Evolutionary conservation across 2,797 vertebrate genomes (phyloP).

Genomic region (Phataginus tetradactyla): DNA sequence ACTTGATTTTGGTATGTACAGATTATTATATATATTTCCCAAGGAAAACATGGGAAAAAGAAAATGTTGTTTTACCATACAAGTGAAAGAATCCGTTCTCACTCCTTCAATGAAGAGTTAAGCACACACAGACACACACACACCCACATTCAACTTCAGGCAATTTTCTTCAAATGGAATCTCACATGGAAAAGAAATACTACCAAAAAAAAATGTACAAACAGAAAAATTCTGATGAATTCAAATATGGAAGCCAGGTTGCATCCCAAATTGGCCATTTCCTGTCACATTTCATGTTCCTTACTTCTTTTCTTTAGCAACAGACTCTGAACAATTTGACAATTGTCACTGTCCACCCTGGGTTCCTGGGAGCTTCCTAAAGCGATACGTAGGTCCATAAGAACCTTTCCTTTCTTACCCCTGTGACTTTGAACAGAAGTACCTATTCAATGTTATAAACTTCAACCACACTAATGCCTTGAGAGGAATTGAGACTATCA

Average conservation of each 20-base stretch:
- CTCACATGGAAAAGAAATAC: neutral
- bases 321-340: neutral
- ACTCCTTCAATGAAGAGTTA: neutral
- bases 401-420: neutral
- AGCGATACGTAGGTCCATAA: neutral
- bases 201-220: neutral
- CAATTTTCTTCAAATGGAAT: neutral
- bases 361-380: neutral
- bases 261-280: neutral
- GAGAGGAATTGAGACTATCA: neutral
- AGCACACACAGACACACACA: neutral
- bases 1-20: neutral
- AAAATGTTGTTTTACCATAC: neutral
- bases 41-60: neutral
- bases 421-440: neutral
- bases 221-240: neutral
- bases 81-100: neutral
- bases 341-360: neutral
- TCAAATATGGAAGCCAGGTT: neutral
- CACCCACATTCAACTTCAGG: neutral
- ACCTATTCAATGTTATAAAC: neutral
- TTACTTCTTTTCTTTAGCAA: neutral
- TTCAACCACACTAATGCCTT: neutral
- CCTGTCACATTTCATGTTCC: neutral
- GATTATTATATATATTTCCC: neutral